Percentiles rank a stretch among this genome's conserved stretches.
phyloP scores from a whole-genome alignment of 2,113 vertebrate species.

The Triplophysa tibetana region DNA sequence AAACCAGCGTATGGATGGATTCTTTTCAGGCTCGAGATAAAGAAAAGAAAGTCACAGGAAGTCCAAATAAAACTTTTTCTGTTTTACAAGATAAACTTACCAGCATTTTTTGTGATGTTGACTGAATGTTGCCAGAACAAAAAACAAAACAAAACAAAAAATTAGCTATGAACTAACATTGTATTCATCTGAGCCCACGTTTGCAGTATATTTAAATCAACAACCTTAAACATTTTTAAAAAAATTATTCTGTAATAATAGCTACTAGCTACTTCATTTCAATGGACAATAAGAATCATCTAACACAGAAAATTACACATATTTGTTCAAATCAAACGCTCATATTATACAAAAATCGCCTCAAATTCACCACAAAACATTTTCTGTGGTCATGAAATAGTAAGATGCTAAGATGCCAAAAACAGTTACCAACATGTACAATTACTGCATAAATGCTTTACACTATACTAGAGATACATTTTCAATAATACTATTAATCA shows the following conservation, averaged over 20 bases:
- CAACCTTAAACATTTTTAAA: too few relatives aligned
- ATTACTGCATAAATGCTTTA: neutral
- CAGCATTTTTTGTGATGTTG: slow-evolving; percentile 84
- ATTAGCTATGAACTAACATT: slow-evolving; percentile 53
- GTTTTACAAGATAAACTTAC: slow-evolving; percentile 78
- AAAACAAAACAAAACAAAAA: slow-evolving; percentile 78
- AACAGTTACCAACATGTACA: neutral
- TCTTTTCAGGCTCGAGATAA: slow-evolving; percentile 57
- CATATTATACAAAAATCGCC: neutral
- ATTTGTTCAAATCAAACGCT: neutral
- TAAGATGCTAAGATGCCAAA: neutral
- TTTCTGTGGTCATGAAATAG: neutral
- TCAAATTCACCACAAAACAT: neutral
- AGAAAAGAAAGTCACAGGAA: slow-evolving; percentile 66
- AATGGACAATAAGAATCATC: neutral
- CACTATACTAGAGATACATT: neutral
- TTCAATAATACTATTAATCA: too few relatives aligned
- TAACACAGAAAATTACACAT: neutral
- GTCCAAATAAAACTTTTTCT: slow-evolving; percentile 73
- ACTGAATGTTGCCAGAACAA: slow-evolving; percentile 82
- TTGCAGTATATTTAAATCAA: slow-evolving; percentile 5
- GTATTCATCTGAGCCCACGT: slow-evolving; percentile 12
- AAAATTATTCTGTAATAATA: neutral
- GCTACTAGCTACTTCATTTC: neutral
- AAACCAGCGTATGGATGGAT: slow-evolving; percentile 68